Evolutionary conservation across 2,113 vertebrate species (phyloP).

Genomic region (Cricetomys ansorgei): DNA sequence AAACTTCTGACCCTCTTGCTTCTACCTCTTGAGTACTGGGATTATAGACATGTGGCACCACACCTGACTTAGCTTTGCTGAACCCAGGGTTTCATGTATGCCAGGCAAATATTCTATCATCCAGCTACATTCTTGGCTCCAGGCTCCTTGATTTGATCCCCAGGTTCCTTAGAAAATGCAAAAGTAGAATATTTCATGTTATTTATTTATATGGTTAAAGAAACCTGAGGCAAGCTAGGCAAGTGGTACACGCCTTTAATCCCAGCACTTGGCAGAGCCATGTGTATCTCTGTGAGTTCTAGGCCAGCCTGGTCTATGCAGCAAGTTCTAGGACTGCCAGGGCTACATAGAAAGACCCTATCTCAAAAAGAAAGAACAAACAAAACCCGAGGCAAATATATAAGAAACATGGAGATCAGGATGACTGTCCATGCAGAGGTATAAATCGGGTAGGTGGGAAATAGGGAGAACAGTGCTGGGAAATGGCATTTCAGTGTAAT

Average conservation of each 20-base stretch:
- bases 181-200: neutral
- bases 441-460: neutral
- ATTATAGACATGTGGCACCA: neutral
- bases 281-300: too few relatives aligned
- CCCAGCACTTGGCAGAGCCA: too few relatives aligned
- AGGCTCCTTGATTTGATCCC: neutral
- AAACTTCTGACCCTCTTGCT: neutral
- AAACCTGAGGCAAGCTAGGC: neutral
- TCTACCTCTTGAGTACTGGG: neutral
- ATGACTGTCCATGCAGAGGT: neutral
- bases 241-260: too few relatives aligned
- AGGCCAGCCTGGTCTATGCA: too few relatives aligned
- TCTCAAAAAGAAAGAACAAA: too few relatives aligned
- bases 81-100: too few relatives aligned
- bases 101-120: too few relatives aligned
- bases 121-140: too few relatives aligned
- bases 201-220: neutral
- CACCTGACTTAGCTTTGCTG: neutral
- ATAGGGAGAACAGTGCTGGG: neutral
- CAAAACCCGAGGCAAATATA: too few relatives aligned
- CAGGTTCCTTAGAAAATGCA: neutral
- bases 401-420: neutral
- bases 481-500: neutral
- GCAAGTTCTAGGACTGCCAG: too few relatives aligned
- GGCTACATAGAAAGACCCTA: too few relatives aligned